Evolutionary conservation across 2,797 vertebrate species (phyloP), one percentile per base, ranked within the genome.

Genomic region (Pagetopsis macropterus): DNA sequence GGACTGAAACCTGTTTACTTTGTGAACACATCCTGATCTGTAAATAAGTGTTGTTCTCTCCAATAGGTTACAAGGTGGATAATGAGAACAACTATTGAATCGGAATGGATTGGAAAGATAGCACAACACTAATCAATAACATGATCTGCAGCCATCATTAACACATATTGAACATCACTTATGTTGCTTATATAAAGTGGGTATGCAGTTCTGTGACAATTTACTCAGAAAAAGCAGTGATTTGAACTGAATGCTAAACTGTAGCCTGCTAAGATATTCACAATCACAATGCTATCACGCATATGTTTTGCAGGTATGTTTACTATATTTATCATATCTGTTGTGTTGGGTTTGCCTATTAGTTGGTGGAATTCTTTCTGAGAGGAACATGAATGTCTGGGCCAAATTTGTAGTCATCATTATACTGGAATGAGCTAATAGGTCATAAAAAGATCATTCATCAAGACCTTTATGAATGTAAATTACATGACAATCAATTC

Each of bases 11-110:
- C 44, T 3, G 1, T 72, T 72, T 43, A 61, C 27, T 72, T 37
- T 17, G 21, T 81, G 52, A 75, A 67, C 60, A 65, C n/a, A 70
- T 66, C 40, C 15, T 14, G 52, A 70, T 33, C 54, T 71, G 48
- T 51, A 58, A 57, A 63, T 65, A 43, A 56, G 50, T 51, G 13
- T 37, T 56, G 56, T 37, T 66, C 27, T 49, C 50, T 23, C 49
- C 45, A 65, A 67, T 27, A 41, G 37, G 13, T 33, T 57, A 37
- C 17, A 56, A 46, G 48, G 19, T 12, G 14, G 10, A 43, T 11
- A 64, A 48, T 21, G 3, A 27, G 43, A 72, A 17, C 41, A 11
- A 3, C n/a, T 37, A 67, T 50, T 67, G 58, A 59, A 75, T 55
- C 72, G 55, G 12, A 83, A 73, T 52, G 19, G 12, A 69, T 21